Conservation (phyloP, 2,113 vertebrate species). For the Callospermophilus lateralis region DNA sequence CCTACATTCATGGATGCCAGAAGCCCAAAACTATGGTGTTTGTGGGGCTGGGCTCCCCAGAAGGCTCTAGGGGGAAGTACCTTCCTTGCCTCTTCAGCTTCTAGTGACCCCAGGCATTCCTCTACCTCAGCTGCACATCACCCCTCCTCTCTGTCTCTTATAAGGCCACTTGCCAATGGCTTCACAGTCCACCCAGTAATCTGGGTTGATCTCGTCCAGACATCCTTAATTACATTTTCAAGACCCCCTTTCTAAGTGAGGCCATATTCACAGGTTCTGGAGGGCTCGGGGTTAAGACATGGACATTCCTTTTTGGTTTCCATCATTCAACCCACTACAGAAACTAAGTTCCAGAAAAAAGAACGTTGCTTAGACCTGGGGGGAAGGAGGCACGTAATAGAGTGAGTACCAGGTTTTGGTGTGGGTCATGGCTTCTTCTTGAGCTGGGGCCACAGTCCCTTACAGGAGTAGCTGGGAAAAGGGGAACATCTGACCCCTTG, state of each 20-base stretch:
- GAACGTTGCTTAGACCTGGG: background rate
- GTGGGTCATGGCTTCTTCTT: background rate
- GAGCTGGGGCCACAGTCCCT: background rate
- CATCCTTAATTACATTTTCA: background rate
- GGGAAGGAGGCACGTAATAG: background rate
- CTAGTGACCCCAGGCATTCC: background rate
- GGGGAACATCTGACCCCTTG: background rate
- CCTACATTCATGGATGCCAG: background rate
- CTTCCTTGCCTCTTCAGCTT: background rate
- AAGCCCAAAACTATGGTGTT: background rate
- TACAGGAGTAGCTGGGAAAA: background rate
- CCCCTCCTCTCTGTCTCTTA: background rate
- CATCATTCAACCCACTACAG: background rate
- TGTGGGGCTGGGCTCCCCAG: fast-evolving
- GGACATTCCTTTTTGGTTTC: background rate
- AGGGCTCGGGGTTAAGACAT: background rate
- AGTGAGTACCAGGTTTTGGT: background rate
- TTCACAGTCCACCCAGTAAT: background rate
- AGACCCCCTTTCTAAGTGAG: background rate
- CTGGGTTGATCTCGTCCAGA: background rate
- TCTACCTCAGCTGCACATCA: background rate
- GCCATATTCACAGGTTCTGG: background rate
- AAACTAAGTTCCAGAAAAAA: background rate
- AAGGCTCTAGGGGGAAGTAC: background rate
- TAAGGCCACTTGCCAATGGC: background rate